Percentiles rank a stretch among this genome's conserved stretches.
Evolutionary conservation across 2,888 invertebrate species (phyloP).

Genomic region (Rotaria macrura): DNA sequence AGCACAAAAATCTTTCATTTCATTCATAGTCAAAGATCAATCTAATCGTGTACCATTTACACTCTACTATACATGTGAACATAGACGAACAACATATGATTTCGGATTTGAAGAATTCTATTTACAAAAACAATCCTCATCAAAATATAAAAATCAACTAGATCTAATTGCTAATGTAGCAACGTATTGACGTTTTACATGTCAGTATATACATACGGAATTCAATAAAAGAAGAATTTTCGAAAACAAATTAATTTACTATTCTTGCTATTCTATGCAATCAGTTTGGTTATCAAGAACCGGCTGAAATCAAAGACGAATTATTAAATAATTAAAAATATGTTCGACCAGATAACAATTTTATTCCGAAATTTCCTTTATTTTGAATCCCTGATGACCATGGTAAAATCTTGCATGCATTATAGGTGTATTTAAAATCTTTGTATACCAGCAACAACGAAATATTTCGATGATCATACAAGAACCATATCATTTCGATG

Average conservation of each 20-base stretch:
- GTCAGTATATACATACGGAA: not conserved
- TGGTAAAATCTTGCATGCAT: constrained; percentile 59
- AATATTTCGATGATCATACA: not conserved
- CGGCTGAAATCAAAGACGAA: constrained; percentile 59
- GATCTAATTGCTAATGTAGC: not conserved
- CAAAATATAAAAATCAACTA: not conserved
- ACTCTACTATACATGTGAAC: not conserved
- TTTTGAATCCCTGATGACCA: constrained; percentile 62
- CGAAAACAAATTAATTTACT: not conserved
- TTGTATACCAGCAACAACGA: not conserved
- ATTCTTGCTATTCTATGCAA: constrained; percentile 79
- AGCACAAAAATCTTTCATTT: not conserved
- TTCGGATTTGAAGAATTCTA: not conserved
- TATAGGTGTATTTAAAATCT: constrained; percentile 61
- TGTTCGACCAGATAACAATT: not conserved
- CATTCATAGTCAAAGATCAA: not conserved
- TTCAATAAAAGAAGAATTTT: not conserved
- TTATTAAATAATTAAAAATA: constrained; percentile 45
- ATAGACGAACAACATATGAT: not conserved
- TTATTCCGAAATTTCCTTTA: constrained; percentile 39
- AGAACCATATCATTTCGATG: not conserved
- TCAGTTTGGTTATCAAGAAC: constrained; percentile 60
- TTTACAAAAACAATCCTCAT: not conserved
- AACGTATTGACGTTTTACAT: not conserved
- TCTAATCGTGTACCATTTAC: not conserved